Base-by-base conservation (phyloP, 2,113 vertebrate genomes). In the Petrocephalus microphthalmus region DNA sequence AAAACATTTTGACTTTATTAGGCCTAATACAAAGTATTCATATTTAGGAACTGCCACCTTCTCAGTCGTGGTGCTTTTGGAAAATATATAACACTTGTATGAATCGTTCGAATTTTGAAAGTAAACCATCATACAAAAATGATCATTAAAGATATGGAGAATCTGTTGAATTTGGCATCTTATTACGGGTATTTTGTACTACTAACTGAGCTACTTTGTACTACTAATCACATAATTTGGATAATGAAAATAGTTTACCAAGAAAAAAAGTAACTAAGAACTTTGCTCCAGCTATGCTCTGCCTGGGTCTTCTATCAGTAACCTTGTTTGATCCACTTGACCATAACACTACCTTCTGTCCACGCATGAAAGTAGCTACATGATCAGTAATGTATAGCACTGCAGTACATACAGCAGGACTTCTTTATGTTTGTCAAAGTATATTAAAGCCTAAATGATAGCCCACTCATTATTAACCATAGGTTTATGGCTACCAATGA, bases 401-500 rank as follows among this genome's bases (percentile, higher is more conserved):
- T 78, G 3, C 3, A 3, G 42, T 42, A 33, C 33, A 42, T 78
- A 42, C 15, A 78, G 13, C 29, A 37, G 71, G 33, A 49, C 47
- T 51, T 49, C 19, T 15, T 29, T 29, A 11, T 84, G 49, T 53
- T 53, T 53, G n/a, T 49, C 5, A 0, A 74, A 19, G 33, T 83
- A 47, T 10, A 22, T 47, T 45, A 42, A 11, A 45, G 19, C 10
- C 7, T 49, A 83, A 37, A 49, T 83, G 42, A 49, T 83, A 20
- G 45, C 45, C 29, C 15, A 42, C 5, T 84, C 29, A 47, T 33
- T 57, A 78, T 51, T 49, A 37, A 17, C 54, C 83, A 6, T 89
- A 99, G 98, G 92, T 99, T 99, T 92, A 99, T 99, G 98, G 98
- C 98, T 89, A 99, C 98, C 42, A 99, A 98, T 0, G 98, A 99